These are phyloP conservation scores for Tenthredo mesomela DNA, from an alignment of 2,888 invertebrate genomes.

Conservation along the genomic window DNA sequence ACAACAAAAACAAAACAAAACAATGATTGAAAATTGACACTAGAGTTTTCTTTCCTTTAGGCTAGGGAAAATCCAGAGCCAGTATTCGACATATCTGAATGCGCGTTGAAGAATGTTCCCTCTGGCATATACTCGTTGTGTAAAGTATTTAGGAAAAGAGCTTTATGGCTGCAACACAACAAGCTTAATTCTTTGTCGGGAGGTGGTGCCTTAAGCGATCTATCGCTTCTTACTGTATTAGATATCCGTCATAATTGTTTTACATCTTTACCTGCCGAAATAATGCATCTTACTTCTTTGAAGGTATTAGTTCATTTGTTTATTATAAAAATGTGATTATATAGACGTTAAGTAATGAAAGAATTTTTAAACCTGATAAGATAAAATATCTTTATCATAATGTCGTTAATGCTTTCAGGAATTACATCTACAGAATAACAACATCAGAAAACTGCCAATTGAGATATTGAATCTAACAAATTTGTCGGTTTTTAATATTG, in stretches of 20 bases:
- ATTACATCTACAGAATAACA: conserved; percentile 87
- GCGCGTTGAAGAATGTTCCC: conserved; percentile 87
- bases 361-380: not conserved
- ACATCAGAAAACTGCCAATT: conserved; percentile 85
- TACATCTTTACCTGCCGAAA: conserved; percentile 82
- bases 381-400: not conserved
- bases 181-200: conserved; percentile 84
- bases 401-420: conserved; percentile 83
- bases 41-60: conserved; percentile 74
- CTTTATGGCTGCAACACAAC: conserved; percentile 85
- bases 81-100: conserved; percentile 89
- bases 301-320: no score
- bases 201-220: conserved; percentile 87
- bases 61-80: conserved; percentile 90
- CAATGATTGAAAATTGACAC: not conserved
- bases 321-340: no score
- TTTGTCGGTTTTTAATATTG: conserved; percentile 85
- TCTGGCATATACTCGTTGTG: conserved; percentile 89
- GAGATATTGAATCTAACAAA: conserved; percentile 83
- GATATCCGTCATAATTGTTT: conserved; percentile 86
- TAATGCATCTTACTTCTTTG: conserved; percentile 84
- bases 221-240: conserved; percentile 83
- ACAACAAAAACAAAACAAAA: not conserved
- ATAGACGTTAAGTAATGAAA: not conserved
- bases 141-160: conserved; percentile 89